These are phyloP conservation scores for Threskiornis aethiopicus DNA, from an alignment of 2,797 vertebrate genomes.

Conservation along the genomic window DNA sequence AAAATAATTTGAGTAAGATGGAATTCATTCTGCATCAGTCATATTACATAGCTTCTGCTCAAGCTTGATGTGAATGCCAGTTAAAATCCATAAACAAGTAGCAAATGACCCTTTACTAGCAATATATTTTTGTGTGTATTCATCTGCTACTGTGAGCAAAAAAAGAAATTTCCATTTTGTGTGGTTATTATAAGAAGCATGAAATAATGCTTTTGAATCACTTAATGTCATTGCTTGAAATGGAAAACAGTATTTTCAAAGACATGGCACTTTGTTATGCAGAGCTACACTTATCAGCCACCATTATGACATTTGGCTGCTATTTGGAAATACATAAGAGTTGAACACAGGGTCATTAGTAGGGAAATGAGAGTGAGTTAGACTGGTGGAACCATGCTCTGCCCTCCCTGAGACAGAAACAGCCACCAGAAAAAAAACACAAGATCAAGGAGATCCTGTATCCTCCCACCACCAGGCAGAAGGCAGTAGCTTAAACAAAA, in stretches of 20 bases:
- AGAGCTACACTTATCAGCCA: not conserved
- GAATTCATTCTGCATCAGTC: not conserved
- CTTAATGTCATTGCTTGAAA: not conserved
- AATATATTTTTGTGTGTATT: conserved; percentile 22
- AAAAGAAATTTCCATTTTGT: not conserved
- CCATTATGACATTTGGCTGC: not conserved
- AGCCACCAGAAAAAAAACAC: not conserved
- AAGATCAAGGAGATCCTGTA: not conserved
- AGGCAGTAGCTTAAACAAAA: not conserved
- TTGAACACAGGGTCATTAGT: not conserved
- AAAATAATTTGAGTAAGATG: not conserved
- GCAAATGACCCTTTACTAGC: not conserved
- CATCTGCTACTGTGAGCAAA: conserved; percentile 1
- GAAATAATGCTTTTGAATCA: conserved; percentile 12
- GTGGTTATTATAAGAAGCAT: not conserved
- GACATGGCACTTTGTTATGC: not conserved
- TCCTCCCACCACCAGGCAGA: not conserved
- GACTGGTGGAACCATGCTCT: not conserved
- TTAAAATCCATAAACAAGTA: conserved; percentile 24
- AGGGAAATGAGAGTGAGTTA: not conserved
- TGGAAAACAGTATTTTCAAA: conserved; percentile 8
- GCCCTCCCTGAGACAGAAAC: not conserved
- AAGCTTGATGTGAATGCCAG: not conserved
- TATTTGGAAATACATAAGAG: not conserved
- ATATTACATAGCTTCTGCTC: not conserved